Evolutionary conservation across 2,888 invertebrate genomes (phyloP), one percentile per base, ranked within the genome.

Genomic region (Alentia gelatinosa): DNA sequence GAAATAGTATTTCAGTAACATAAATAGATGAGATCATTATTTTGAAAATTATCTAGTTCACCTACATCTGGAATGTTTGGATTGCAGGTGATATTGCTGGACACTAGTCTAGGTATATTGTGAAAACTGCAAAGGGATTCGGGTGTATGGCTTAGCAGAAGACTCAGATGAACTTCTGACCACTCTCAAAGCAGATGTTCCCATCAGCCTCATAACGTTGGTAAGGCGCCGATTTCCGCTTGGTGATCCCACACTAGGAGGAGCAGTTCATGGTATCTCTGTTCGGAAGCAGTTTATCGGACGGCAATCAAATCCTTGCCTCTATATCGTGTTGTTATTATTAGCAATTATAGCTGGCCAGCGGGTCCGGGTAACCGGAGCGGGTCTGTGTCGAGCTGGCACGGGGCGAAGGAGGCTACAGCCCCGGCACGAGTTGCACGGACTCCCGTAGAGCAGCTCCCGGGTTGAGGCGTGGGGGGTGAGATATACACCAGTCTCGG

Each of bases 271-370:
- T 15, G 9, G 35, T 79, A 79, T 79, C 79, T 15, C 9, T 23
- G 37, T 19, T 35, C 37, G 30, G 74, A 23, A 15, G 37, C 19
- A 39, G 35, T 79, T 79, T 79, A 79, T 79, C 79, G 37, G 39
- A 39, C 9, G 37, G 37, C 79, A 79, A 79, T 79, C 79, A 79
- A 35, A 79, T 39, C 15, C 79, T 39, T 23, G 39, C 37, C 37
- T 79, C 79, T 12, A 12, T 79, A 79, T 79, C 79, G 12, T 79
- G 79, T 79, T 79, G 79, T 79, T 79, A 79, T 79, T 79, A 79
- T 79, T 79, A 79, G 37, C 39, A 79, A 79, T 79, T 79, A 79
- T 79, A 39, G 79, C 39, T 79, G 79, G n/a, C 79, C 15, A 39
- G 39, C 9, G 7, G 5, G 33, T 1, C 7, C 15, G 74, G 30